Base-by-base conservation (phyloP, 2,888 invertebrate species). In the Phaedon cochleariae region DNA sequence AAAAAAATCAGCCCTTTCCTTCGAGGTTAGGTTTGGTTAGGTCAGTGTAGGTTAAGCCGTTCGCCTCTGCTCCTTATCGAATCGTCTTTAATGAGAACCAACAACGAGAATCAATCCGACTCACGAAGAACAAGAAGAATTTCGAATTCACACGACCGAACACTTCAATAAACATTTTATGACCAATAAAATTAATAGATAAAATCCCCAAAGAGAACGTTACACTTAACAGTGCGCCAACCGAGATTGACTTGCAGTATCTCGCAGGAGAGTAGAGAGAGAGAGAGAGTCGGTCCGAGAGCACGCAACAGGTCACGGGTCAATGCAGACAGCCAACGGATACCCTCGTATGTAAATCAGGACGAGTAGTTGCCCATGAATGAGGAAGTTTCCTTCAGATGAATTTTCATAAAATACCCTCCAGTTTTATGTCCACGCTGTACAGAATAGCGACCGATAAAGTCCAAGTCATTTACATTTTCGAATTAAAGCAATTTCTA, bases 291-390 rank as follows among this genome's bases (percentile, higher is more conserved):
- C 41, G 41, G 41, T 64, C 64, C 57, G 58, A 65, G 65, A 70
- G 64, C 65, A 65, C 71, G 71, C 68, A 71, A 71, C 68, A 65
- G 68, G 57, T 18, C 57, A 26, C 17, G 18, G 15, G 45, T 10
- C 7, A 15, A 4, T 15, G 26, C 26, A 7, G 12, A 2, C 15
- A 12, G 41, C 41, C 12, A 4, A 12, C n/a, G n/a, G n/a, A n/a
- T n/a, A n/a, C n/a, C n/a, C n/a, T n/a, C n/a, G n/a, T n/a, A n/a
- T 15, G 12, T 12, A 41, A 1, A 41, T 12, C 1, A 1, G 1
- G 15, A 41, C 41, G 41, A 41, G 41, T n/a, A 41, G 41, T 41
- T 41, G 41, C n/a, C 15, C 41, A 15, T 1, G 41, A n/a, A 41
- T 15, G n/a, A n/a, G n/a, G n/a, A n/a, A n/a, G n/a, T n/a, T n/a